A percentile compares a stretch with the other conserved stretches of the same genome.
These are phyloP conservation scores for Andrena minutula DNA, from an alignment of 2,888 invertebrate genomes.

Conservation along the genomic window DNA sequence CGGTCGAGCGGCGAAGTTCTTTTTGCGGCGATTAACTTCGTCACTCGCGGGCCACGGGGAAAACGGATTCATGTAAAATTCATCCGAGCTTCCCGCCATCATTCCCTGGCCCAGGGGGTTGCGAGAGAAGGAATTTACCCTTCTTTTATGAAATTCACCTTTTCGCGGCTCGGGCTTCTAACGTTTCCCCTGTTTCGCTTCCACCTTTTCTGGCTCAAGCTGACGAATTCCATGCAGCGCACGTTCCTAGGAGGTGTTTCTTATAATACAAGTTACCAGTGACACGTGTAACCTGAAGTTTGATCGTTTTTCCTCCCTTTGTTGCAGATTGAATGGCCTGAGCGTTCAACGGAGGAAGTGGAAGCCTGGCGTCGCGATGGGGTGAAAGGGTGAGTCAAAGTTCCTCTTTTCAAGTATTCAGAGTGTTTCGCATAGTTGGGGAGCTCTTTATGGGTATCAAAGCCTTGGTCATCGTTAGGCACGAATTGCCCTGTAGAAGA, in stretches of 20 bases:
- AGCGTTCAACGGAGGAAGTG: conserved; percentile 43
- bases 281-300: not conserved
- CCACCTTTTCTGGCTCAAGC: not conserved
- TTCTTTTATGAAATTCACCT: conserved; percentile 36
- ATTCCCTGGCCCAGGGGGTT: not conserved
- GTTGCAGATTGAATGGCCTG: conserved; percentile 64
- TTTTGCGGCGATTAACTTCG: conserved; percentile 78
- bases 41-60: conserved; percentile 62
- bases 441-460: not conserved
- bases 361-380: conserved; percentile 50
- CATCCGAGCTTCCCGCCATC: conserved; percentile 73
- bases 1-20: conserved; percentile 74
- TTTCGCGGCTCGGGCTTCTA: not conserved
- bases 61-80: conserved; percentile 80
- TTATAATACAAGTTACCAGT: not conserved
- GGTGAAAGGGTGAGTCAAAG: conserved; percentile 66
- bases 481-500: not conserved
- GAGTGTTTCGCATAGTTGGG: not conserved
- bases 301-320: conserved; percentile 15
- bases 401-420: conserved; percentile 13
- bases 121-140: conserved; percentile 68
- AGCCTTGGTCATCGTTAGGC: not conserved
- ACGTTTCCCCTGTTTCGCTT: not conserved
- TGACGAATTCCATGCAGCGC: not conserved
- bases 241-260: not conserved